Percentiles rank a stretch among this genome's conserved stretches.
These are phyloP conservation scores for Cataglyphis rosenhaueri DNA, from an alignment of 2,888 invertebrate species.

Conservation along the genomic window DNA sequence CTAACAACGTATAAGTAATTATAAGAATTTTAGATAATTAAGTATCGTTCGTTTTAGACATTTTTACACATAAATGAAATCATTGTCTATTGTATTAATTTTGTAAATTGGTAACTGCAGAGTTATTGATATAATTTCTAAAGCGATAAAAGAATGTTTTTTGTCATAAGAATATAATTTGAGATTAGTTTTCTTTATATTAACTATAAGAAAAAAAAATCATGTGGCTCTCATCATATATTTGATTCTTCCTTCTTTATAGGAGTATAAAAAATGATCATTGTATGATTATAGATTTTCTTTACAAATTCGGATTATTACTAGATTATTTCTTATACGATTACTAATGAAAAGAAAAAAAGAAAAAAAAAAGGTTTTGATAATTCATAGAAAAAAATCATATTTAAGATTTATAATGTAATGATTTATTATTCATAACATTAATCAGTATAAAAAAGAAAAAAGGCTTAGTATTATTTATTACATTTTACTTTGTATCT, in stretches of 20 bases:
- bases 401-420: neutral
- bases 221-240: neutral
- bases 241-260: neutral
- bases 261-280: neutral
- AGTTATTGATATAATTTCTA: neutral
- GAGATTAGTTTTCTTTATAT: neutral
- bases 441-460: slow-evolving; percentile 24
- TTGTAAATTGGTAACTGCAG: neutral
- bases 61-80: neutral
- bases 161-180: neutral
- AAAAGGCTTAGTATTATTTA: slow-evolving; percentile 51
- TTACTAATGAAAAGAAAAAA: neutral
- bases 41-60: neutral
- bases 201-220: neutral
- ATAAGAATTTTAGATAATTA: slow-evolving; percentile 3
- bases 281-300: neutral
- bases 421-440: neutral
- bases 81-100: neutral
- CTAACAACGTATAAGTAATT: neutral
- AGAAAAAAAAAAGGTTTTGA: neutral
- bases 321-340: neutral
- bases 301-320: neutral
- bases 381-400: neutral
- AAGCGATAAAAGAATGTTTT: neutral
- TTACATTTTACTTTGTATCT: slow-evolving; percentile 65